Evolutionary conservation across 2,113 vertebrate species (phyloP), one percentile per base, ranked within the genome.

Genomic region (Spermophilus dauricus): DNA sequence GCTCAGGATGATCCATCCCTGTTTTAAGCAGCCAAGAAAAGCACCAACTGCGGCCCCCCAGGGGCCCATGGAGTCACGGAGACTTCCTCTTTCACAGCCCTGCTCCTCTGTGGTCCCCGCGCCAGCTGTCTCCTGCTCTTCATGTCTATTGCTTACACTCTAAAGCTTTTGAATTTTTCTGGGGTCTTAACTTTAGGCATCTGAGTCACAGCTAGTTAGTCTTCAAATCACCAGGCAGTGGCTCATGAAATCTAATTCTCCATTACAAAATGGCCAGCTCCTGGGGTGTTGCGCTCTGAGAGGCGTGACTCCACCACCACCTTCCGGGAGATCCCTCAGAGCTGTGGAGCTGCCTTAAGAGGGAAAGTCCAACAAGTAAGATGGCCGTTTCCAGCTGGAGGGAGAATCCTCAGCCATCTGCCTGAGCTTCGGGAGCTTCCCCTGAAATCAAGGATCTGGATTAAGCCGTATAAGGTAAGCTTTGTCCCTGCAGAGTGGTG

Each of bases 201-300:
- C 78, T 28, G 69, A 83, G 97, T 86, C 91, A 94, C 83, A 80
- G 58, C 37, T 69, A 65, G n/a, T 93, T 83, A 78, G 48, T 86
- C 81, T 92, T 86, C 67, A 72, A 53, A 73, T 51, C 28, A 48
- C 24, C 13, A 37, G 18, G 37, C 45, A 65, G 56, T 48, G 56
- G 86, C 94, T 81, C 30, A 7, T 4, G 58, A 37, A 58, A 22
- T 42, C 65, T 39, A 20, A 12, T 51, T 89, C 42, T 67, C 37
- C 56, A 1, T 56, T 84, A 11, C 13, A 9, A 58, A 48, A 26
- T 0, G 1, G 17, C 67, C 37, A 63, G 11, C 8, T 63, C 83
- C 86, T 20, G 4, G 13, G 53, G 42, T 14, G 34, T 61, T 78
- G 22, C 34, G 37, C 24, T 77, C 69, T 20, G 12, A 34, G 87